Percentiles rank a stretch among this genome's conserved stretches.
These are phyloP conservation scores for Paracyclopina nana DNA, from an alignment of 1,140 invertebrate genomes.

Conservation along the genomic window DNA sequence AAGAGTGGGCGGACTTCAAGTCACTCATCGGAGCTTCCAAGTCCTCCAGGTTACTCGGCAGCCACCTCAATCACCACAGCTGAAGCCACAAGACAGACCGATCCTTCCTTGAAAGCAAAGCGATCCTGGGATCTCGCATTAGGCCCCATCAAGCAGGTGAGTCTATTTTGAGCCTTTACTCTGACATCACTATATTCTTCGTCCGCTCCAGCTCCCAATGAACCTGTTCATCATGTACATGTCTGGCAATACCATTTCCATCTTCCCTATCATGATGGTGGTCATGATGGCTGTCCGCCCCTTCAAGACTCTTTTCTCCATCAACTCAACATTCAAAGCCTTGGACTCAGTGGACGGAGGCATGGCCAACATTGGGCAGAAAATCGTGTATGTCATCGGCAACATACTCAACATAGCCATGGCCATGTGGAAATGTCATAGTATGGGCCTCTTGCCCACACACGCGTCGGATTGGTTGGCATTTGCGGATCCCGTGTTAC, in stretches of 20 bases:
- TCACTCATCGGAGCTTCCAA: conserved; percentile 29
- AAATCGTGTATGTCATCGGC: conserved; percentile 82
- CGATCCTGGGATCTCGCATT: conserved; percentile 95
- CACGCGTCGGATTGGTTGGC: conserved; percentile 97
- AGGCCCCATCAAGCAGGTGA: conserved; percentile 33
- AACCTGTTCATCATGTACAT: conserved; percentile 99
- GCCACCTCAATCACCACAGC: conserved; percentile 43
- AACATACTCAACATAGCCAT: conserved; percentile 79
- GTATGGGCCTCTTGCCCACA: conserved; percentile 91
- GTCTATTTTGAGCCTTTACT: no score
- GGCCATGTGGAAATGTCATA: conserved; percentile 94
- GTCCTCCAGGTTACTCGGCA: conserved; percentile 62
- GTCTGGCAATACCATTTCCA: conserved; percentile 96
- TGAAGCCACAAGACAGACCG: conserved; percentile 49
- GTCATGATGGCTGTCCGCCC: conserved; percentile 92
- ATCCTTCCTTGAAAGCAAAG: conserved; percentile 68
- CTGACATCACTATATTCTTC: no score
- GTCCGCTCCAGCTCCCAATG: no score
- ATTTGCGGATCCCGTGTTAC: conserved; percentile 75
- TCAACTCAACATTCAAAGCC: conserved; percentile 76
- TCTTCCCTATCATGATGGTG: conserved; percentile 99
- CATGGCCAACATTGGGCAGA: conserved; percentile 43
- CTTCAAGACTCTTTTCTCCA: conserved; percentile 77
- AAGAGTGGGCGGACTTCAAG: background rate
- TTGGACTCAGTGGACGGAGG: conserved; percentile 75